Base-by-base conservation (phyloP, 2,888 invertebrate genomes). In the Habrosyne pyritoides region DNA sequence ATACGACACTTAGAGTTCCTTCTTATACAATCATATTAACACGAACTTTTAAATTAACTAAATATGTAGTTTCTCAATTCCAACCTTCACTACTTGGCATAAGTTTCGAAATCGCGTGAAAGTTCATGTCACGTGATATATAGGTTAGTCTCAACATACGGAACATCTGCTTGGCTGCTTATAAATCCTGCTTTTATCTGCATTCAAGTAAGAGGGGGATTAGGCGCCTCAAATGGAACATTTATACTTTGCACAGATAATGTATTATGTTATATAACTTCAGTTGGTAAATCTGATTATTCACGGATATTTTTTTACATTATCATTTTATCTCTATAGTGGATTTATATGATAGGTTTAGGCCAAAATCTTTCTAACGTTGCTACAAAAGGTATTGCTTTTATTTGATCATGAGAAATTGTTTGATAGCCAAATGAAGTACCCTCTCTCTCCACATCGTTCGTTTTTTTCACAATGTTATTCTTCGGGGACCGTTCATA, bases 171-270 rank as follows among this genome's bases (percentile, higher is more conserved):
- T 50, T 50, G 12, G 50, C 50, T 50, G 57, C 59, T 69, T 62
- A 60, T 71, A 71, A 67, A 74, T 74, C 65, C 63, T 53, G 66
- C 59, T 67, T 66, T 69, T 64, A 61, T 66, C 68, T 71, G 63
- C 62, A 65, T 71, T 69, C 57, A 57, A 63, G 63, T 64, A 69
- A 66, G 61, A 59, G 33, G 58, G 54, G 65, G 70, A 74, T 74
- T 74, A 68, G 63, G 67, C 60, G 57, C 57, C 55, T 61, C 49
- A 53, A 63, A 63, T 53, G 53, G 52, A 59, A 55, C 28, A 28
- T 50, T 28, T 28, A 30, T 50, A 50, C 28, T 50, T 50, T 50
- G 50, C 28, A 10, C 50, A 50, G 50, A 50, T 50, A 18, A 50
- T 30, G 49, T 28, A 26, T 50, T 28, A 18, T 28, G 30, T 50